Evolutionary conservation across 2,888 invertebrate species (phyloP).

Genomic region (Timandra comae): DNA sequence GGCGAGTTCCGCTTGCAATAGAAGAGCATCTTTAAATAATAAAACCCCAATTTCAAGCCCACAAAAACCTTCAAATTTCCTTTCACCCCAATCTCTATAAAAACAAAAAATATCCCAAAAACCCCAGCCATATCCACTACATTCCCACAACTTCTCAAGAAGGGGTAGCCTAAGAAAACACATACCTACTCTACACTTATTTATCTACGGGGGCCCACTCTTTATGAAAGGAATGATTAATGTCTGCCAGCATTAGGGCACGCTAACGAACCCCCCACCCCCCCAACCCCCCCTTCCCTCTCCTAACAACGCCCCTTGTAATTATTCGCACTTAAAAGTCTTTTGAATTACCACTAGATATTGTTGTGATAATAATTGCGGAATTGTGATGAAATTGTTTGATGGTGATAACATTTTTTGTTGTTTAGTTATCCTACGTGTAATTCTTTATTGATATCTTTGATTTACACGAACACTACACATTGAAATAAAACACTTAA

Average conservation of each 20-base stretch:
- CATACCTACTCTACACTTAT: conserved; percentile 69
- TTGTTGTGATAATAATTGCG: conserved; percentile 7
- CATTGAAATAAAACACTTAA: too few relatives aligned
- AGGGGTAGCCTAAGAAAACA: conserved; percentile 74
- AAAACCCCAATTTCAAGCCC: too few relatives aligned
- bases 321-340: conserved; percentile 74
- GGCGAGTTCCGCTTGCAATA: too few relatives aligned
- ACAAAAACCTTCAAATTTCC: too few relatives aligned
- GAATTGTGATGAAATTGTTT: conserved; percentile 3
- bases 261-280: conserved; percentile 56
- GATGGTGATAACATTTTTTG: not conserved
- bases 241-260: conserved; percentile 73
- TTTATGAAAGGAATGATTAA: conserved; percentile 78
- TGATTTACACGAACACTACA: too few relatives aligned
- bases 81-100: too few relatives aligned
- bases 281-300: conserved; percentile 18
- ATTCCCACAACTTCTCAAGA: conserved; percentile 48
- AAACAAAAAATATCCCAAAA: too few relatives aligned
- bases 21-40: too few relatives aligned
- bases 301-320: conserved; percentile 37
- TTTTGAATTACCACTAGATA: conserved; percentile 45
- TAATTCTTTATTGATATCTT: too few relatives aligned
- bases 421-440: not conserved
- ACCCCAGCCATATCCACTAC: conserved; percentile 34
- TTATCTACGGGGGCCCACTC: conserved; percentile 74